Conservation (phyloP, 2,113 vertebrate genomes). For the Otocyon megalotis region DNA sequence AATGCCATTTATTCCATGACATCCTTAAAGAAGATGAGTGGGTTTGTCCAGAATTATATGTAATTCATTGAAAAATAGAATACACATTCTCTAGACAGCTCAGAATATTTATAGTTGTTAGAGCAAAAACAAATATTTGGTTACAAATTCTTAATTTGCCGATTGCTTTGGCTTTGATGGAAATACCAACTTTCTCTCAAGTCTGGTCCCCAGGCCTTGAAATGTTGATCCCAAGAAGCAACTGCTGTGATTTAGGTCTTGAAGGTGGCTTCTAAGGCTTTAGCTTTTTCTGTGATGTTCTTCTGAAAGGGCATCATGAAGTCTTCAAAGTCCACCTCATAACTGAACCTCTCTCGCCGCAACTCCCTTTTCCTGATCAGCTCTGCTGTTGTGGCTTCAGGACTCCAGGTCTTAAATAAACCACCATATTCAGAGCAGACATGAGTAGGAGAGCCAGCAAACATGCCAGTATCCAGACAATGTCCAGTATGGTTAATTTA, state of each 20-base stretch:
- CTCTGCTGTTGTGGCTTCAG: slow-evolving; percentile 88
- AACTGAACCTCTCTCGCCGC: slow-evolving; percentile 81
- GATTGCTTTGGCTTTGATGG: slow-evolving; percentile 40
- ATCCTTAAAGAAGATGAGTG: not conserved
- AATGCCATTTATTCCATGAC: not conserved
- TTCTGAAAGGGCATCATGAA: slow-evolving; percentile 90
- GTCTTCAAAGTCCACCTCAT: slow-evolving; percentile 90
- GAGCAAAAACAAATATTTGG: slow-evolving; percentile 46
- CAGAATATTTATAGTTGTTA: slow-evolving; percentile 44
- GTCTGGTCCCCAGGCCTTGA: not conserved
- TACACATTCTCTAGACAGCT: not conserved
- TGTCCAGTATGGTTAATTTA: not conserved
- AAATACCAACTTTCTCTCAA: slow-evolving; percentile 37
- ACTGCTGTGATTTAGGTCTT: slow-evolving; percentile 54
- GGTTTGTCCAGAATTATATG: not conserved
- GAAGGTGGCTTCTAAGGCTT: slow-evolving; percentile 68
- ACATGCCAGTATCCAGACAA: not conserved
- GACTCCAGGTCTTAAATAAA: slow-evolving; percentile 90
- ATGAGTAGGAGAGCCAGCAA: not conserved
- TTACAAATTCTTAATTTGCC: not conserved
- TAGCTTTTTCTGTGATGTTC: slow-evolving; percentile 85
- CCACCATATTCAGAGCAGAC: not conserved
- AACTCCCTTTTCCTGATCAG: slow-evolving; percentile 88
- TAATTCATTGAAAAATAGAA: slow-evolving; percentile 38
- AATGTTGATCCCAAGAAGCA: not conserved